Percentiles rank a stretch among this genome's conserved stretches.
phyloP scores from a whole-genome alignment of 2,888 invertebrate genomes.

The Galeopsomyia nigrocyanea region DNA sequence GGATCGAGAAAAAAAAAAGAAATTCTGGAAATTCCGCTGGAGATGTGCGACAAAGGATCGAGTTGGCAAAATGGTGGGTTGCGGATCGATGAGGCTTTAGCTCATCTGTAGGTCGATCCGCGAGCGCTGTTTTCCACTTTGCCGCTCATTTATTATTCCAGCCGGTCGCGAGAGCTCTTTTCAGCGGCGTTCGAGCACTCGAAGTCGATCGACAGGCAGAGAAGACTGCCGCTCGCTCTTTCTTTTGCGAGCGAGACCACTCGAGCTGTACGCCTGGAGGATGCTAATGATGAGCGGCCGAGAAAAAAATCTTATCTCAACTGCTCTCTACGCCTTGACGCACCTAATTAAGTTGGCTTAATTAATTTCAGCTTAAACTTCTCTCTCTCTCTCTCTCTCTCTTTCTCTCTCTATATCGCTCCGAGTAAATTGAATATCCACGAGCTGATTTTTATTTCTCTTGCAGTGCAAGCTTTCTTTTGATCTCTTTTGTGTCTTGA shows the following conservation, averaged over 20 bases:
- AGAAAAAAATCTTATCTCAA: slow-evolving; percentile 27
- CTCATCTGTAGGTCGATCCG: slow-evolving; percentile 4
- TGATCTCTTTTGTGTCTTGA: not conserved
- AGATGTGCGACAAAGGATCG: slow-evolving; percentile 1
- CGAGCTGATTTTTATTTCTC: slow-evolving; percentile 11
- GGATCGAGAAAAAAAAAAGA: too few species aligned
- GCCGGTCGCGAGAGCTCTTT: slow-evolving; percentile 51
- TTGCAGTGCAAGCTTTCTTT: not conserved
- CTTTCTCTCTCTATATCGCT: too few species aligned
- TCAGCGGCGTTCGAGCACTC: not conserved
- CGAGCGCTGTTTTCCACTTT: slow-evolving; percentile 54
- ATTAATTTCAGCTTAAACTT: slow-evolving; percentile 43
- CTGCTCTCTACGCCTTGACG: slow-evolving; percentile 17
- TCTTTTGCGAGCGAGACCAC: not conserved
- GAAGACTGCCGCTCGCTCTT: slow-evolving; percentile 1
- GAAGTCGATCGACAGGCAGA: slow-evolving; percentile 22
- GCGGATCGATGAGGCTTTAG: slow-evolving; percentile 41
- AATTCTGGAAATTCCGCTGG: slow-evolving; percentile 15
- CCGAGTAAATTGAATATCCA: slow-evolving; percentile 35
- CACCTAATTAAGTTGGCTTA: slow-evolving; percentile 40
- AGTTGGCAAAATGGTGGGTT: too few species aligned
- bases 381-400: too few species aligned
- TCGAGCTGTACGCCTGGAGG: slow-evolving; percentile 9
- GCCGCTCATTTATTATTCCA: slow-evolving; percentile 62
- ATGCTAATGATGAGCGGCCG: slow-evolving; percentile 42